These are phyloP conservation scores for Urocitellus parryii DNA, from an alignment of 2,113 vertebrate genomes.

Conservation along the genomic window DNA sequence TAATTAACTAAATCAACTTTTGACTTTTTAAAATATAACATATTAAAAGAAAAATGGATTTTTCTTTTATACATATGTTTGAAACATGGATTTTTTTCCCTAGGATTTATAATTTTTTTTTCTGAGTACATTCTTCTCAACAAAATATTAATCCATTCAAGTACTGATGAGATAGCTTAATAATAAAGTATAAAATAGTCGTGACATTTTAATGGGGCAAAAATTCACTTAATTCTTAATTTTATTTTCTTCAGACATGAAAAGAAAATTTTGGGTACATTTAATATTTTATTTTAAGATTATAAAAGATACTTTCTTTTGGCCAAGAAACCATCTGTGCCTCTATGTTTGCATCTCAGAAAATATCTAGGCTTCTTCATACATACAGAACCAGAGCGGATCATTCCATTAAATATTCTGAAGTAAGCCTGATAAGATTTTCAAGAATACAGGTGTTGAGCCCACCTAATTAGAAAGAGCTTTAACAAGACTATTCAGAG, in stretches of 20 bases:
- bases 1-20: constrained; percentile 17
- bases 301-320: constrained; percentile 3
- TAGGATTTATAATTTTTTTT: constrained; percentile 19
- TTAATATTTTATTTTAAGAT: constrained; percentile 37
- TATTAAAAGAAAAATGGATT: background rate
- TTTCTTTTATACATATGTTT: constrained; percentile 12
- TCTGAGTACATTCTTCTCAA: background rate
- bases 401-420: constrained; percentile 26
- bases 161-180: background rate
- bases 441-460: background rate
- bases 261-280: background rate
- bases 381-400: background rate
- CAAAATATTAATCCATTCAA: constrained; percentile 3
- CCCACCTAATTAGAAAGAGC: constrained; percentile 35
- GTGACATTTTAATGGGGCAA: background rate
- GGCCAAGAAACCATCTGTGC: background rate
- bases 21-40: background rate
- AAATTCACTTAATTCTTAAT: background rate
- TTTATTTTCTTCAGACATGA: background rate
- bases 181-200: background rate
- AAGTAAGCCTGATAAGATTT: constrained; percentile 27
- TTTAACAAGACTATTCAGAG: constrained; percentile 31
- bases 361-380: constrained; percentile 17
- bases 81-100: background rate
- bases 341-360: background rate